phyloP scores from a whole-genome alignment of 2,113 vertebrate species.

The Paralichthys olivaceus region DNA sequence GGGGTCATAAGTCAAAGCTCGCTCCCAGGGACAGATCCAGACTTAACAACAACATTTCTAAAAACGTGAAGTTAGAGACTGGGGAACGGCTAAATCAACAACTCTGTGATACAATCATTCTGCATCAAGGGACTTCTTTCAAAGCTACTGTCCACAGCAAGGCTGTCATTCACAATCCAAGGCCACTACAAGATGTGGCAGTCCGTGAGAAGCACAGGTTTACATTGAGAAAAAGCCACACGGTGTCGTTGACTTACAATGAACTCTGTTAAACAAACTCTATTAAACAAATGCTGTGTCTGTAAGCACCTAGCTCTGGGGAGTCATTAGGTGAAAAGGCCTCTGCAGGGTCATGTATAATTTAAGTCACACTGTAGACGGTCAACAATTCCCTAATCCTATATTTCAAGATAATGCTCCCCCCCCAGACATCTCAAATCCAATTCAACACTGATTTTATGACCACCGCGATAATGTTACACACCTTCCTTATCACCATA shows the following conservation, averaged over 20 bases:
- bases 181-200: neutral
- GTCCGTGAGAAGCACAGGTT: conserved; percentile 6
- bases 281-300: neutral
- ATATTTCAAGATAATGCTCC: neutral
- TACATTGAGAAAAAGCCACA: conserved; percentile 18
- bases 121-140: neutral
- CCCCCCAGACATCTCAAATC: neutral
- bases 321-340: conserved; percentile 4
- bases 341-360: neutral
- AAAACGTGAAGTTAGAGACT: conserved; percentile 17
- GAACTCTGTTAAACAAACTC: conserved; percentile 11
- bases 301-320: neutral
- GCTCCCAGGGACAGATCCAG: conserved; percentile 24
- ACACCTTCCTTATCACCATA: neutral
- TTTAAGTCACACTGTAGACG: neutral
- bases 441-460: neutral
- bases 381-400: neutral
- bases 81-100: conserved; percentile 16
- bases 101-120: neutral
- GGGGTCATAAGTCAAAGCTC: conserved; percentile 28
- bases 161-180: conserved; percentile 12
- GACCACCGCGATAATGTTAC: neutral
- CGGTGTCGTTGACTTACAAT: neutral
- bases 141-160: neutral
- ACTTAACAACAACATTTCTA: neutral